Base-by-base conservation (phyloP, 1,140 invertebrate species). In the Drosophila pallidifrons region DNA sequence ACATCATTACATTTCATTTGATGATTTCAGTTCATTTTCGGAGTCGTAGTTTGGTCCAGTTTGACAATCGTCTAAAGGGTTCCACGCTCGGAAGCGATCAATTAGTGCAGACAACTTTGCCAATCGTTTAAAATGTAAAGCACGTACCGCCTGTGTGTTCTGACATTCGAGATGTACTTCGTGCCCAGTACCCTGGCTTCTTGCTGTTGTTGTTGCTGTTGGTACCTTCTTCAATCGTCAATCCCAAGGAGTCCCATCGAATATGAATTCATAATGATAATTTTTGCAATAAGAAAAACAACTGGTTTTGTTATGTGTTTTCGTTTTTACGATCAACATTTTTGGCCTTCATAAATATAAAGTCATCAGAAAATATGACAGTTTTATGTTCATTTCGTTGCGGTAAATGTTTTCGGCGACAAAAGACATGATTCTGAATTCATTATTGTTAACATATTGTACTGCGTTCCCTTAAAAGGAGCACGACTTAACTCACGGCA, bases 261-360 rank as follows among this genome's bases (percentile, higher is more conserved):
- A 88, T 88, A 88, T 89, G 83, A 87, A 87, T 85, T 89, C 78
- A 89, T 79, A 79, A 79, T 88, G 51, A 88, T 85, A 81, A 89
- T 81, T 88, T 15, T 49, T 11, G 47, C 10, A 20, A 25, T 28
- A 5, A 54, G 60, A 81, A 83, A 88, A 82, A 71, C 69, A 88
- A 88, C 83, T 83, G 60, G 72, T 83, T 87, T 83, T 72, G 5
- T 55, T 46, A 3, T 52, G 47, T 67, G 13, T 41, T 38, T 35
- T 35, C 15, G 32, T 41, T 61, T 70, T 60, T 73, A 52, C 67
- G 85, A 85, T 77, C 85, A 81, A 79, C 83, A 88, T 88, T 88
- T 89, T 88, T 88, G 85, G 81, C 85, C 81, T 88, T 89, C 89
- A 91, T 91, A 91, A 91, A 91, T 91, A 91, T 91, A 80, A 91